Evolutionary conservation across 2,113 vertebrate species (phyloP).

Genomic region (Phycodurus eques): DNA sequence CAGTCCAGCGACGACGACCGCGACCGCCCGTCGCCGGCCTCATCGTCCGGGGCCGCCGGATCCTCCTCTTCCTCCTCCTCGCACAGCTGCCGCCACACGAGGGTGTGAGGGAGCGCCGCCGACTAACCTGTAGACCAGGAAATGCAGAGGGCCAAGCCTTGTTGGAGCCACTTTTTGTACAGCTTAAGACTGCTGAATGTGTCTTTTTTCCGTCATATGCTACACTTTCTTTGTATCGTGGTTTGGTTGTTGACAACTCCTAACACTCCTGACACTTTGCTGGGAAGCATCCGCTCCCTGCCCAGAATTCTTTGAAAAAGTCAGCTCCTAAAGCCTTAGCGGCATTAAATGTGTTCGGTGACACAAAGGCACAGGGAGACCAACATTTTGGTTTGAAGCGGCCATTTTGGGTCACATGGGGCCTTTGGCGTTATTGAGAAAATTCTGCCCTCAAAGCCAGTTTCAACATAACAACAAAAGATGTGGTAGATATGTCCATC

Average conservation of each 20-base stretch:
- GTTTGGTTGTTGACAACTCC: not conserved
- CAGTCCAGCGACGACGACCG: conserved; percentile 81
- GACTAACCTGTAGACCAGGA: conserved; percentile 6
- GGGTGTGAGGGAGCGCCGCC: conserved; percentile 70
- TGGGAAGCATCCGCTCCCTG: not conserved
- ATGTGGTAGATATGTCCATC: not conserved
- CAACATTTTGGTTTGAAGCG: not conserved
- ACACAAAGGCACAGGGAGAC: not conserved
- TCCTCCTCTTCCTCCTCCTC: conserved; percentile 74
- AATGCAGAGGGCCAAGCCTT: not conserved
- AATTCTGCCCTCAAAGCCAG: not conserved
- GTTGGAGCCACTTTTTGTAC: not conserved
- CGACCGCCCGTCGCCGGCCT: conserved; percentile 43
- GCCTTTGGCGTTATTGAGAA: not conserved
- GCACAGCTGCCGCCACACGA: conserved; percentile 84
- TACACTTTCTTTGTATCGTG: not conserved
- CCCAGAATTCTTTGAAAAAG: not conserved
- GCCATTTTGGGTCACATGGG: not conserved
- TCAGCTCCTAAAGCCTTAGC: not conserved
- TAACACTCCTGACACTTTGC: not conserved
- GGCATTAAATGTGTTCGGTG: not conserved
- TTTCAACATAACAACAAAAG: not conserved
- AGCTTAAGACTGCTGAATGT: not conserved
- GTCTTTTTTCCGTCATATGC: not conserved
- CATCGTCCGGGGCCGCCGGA: conserved; percentile 64